Percentiles rank a stretch among this genome's conserved stretches.
These are phyloP conservation scores for Falco cherrug DNA, from an alignment of 2,797 vertebrate genomes.

Conservation along the genomic window DNA sequence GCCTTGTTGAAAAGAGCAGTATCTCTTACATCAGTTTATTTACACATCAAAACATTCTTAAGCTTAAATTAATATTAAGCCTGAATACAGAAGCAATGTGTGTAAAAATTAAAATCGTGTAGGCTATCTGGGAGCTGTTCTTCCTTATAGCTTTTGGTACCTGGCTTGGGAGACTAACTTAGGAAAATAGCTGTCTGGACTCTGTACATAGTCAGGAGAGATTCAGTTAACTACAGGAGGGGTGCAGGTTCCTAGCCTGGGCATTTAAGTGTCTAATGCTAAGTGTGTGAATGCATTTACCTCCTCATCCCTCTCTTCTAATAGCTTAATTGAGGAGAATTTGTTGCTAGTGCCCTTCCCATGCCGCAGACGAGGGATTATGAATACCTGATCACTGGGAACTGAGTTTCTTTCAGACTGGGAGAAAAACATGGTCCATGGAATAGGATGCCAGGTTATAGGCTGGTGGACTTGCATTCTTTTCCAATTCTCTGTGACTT, in stretches of 20 bases:
- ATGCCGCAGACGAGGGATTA: background rate
- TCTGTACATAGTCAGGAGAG: background rate
- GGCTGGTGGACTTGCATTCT: background rate
- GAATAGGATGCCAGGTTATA: background rate
- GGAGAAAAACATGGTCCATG: background rate
- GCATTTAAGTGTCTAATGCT: background rate
- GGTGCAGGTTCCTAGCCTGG: background rate
- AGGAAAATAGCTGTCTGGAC: background rate
- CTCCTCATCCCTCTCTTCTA: background rate
- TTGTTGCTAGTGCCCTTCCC: background rate
- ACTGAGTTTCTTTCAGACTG: background rate
- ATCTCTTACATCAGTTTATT: background rate
- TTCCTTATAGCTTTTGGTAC: background rate
- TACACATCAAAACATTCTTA: slow-evolving; percentile 6
- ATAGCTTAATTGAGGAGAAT: background rate
- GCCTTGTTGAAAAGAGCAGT: background rate
- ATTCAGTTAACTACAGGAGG: background rate
- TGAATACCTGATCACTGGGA: background rate
- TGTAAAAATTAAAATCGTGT: background rate
- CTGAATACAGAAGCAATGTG: background rate
- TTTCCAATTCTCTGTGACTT: background rate
- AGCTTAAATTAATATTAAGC: background rate
- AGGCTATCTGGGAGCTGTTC: background rate
- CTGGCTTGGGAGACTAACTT: background rate
- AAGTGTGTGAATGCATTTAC: background rate